These are phyloP conservation scores for Pangasius sanitwongsei DNA, from an alignment of 2,797 vertebrate genomes.

Conservation along the genomic window DNA sequence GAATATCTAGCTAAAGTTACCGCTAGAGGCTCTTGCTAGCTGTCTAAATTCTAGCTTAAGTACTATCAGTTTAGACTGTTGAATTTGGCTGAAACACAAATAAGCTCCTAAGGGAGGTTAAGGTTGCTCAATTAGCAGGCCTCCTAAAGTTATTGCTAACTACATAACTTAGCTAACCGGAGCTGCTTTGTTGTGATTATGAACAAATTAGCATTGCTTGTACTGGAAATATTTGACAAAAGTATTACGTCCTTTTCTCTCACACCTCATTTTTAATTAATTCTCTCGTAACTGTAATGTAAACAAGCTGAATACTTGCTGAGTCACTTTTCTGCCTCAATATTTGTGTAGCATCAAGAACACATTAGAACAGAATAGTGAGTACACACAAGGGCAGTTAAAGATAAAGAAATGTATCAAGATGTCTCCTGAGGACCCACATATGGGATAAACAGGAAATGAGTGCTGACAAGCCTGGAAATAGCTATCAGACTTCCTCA, in stretches of 20 bases:
- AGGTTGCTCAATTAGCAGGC: background rate
- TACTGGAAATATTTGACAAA: background rate
- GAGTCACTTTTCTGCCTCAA: background rate
- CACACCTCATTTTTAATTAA: background rate
- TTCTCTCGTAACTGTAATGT: background rate
- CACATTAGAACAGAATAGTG: background rate
- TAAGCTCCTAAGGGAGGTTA: no score
- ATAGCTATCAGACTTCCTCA: slow-evolving; percentile 28
- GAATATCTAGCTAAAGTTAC: background rate
- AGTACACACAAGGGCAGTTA: background rate
- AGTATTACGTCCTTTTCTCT: no score
- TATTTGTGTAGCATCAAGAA: background rate
- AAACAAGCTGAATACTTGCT: background rate
- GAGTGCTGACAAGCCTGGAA: slow-evolving; percentile 29
- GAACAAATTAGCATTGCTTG: background rate
- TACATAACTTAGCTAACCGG: background rate
- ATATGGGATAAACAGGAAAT: slow-evolving; percentile 40
- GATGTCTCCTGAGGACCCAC: background rate
- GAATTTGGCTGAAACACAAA: background rate
- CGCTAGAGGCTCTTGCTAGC: background rate
- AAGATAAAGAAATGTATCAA: background rate
- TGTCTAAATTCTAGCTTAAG: no score
- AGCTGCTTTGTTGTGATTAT: background rate
- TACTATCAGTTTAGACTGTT: background rate
- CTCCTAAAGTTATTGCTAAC: background rate